Conservation (phyloP, 2,113 vertebrate genomes). For the Oceanites oceanicus region DNA sequence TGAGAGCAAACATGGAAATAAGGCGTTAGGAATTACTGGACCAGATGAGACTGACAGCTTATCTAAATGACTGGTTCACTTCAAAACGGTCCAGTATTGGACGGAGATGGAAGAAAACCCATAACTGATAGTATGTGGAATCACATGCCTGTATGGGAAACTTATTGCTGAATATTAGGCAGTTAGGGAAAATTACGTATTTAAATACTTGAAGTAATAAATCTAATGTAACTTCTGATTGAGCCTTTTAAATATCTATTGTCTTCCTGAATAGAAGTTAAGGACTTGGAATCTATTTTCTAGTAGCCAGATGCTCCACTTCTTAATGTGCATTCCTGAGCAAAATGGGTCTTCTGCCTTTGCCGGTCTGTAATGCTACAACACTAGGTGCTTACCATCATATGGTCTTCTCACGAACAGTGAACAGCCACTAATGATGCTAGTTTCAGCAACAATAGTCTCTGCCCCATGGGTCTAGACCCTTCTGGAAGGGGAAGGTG, state of each 20-base stretch:
- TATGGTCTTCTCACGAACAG: neutral
- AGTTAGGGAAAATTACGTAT: neutral
- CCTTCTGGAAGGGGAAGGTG: neutral
- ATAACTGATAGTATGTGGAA: neutral
- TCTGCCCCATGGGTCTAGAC: neutral
- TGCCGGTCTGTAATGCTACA: neutral
- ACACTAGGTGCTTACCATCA: neutral
- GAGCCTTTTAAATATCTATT: neutral
- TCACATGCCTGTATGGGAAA: neutral
- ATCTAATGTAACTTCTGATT: neutral
- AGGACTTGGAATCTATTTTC: neutral
- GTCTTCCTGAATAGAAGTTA: neutral
- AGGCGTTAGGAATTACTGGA: neutral
- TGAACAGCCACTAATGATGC: neutral
- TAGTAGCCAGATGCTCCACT: neutral
- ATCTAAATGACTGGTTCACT: neutral
- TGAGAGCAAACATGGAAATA: neutral
- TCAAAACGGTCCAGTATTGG: neutral
- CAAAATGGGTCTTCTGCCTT: neutral
- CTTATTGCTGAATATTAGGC: neutral
- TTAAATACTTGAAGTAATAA: neutral
- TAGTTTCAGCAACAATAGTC: neutral
- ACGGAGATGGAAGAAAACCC: neutral
- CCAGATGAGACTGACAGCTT: neutral
- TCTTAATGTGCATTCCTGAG: neutral